Conservation (phyloP, 2,888 invertebrate species). For the Gandaritis pyraliata region DNA sequence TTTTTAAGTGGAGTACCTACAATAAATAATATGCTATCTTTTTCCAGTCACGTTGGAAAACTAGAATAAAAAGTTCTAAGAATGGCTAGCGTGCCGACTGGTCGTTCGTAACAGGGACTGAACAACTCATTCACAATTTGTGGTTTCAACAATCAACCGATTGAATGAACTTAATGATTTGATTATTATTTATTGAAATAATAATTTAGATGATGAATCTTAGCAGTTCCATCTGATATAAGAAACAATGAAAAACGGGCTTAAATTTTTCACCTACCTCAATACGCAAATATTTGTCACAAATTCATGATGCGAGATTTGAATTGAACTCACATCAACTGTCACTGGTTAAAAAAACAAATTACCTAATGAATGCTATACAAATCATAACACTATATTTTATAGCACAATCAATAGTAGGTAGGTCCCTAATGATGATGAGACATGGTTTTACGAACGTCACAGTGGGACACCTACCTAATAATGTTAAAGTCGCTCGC, state of each 20-base stretch:
- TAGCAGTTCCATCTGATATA: too few relatives aligned
- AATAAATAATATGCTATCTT: too few relatives aligned
- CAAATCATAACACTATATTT: slow-evolving; percentile 48
- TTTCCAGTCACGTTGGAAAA: too few relatives aligned
- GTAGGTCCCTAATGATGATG: slow-evolving; percentile 43
- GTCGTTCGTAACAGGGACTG: slow-evolving; percentile 2
- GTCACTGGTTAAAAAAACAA: not conserved
- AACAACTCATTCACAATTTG: slow-evolving; percentile 16
- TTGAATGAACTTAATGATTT: slow-evolving; percentile 12
- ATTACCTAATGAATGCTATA: slow-evolving; percentile 49
- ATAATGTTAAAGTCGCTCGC: slow-evolving; percentile 37
- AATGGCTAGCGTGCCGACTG: slow-evolving; percentile 19
- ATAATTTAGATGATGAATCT: not conserved
- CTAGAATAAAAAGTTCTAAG: not conserved
- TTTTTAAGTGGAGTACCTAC: too few relatives aligned
- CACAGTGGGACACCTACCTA: slow-evolving; percentile 40
- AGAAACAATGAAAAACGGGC: too few relatives aligned
- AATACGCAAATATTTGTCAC: too few relatives aligned
- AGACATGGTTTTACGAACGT: slow-evolving; percentile 44
- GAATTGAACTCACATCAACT: too few relatives aligned
- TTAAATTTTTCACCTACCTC: too few relatives aligned
- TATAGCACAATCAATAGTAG: slow-evolving; percentile 53
- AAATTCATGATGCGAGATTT: too few relatives aligned
- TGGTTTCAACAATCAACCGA: slow-evolving; percentile 4
- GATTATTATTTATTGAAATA: slow-evolving; percentile 21